These are phyloP conservation scores for Cyclophora punctaria DNA, from an alignment of 2,888 invertebrate genomes.

Conservation along the genomic window DNA sequence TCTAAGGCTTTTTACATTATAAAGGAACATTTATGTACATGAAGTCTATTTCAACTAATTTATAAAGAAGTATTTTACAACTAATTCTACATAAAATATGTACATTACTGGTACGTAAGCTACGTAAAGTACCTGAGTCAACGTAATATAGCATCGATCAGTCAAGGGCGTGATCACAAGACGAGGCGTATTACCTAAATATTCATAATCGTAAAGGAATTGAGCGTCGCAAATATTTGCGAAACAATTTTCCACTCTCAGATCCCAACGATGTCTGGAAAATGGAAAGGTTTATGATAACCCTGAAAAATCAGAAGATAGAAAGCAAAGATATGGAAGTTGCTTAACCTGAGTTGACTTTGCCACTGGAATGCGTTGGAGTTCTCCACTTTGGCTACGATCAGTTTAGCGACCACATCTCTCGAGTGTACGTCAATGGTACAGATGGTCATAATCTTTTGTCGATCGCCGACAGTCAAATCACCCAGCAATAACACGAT, in stretches of 20 bases:
- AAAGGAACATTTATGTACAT: too few species aligned
- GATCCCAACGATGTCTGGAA: conserved; percentile 86
- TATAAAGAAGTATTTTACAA: too few species aligned
- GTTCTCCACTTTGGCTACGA: conserved; percentile 85
- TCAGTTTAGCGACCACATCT: conserved; percentile 93
- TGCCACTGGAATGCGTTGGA: conserved; percentile 92
- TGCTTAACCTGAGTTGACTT: conserved; percentile 82
- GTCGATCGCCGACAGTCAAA: conserved; percentile 86
- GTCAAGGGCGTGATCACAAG: conserved; percentile 96
- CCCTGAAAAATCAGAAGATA: neutral
- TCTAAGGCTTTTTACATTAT: too few species aligned
- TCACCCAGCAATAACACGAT: conserved; percentile 89
- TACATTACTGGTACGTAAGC: too few species aligned
- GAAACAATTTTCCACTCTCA: conserved; percentile 85
- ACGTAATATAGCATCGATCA: conserved; percentile 95
- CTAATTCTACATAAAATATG: too few species aligned
- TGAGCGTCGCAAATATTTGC: conserved; percentile 97
- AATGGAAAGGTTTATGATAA: neutral
- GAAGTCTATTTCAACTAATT: too few species aligned
- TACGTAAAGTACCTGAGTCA: conserved; percentile 80
- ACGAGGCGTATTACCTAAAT: conserved; percentile 94
- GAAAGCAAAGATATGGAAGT: neutral
- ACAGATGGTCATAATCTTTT: conserved; percentile 98
- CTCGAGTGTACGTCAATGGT: conserved; percentile 96
- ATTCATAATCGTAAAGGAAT: conserved; percentile 94